Percentiles rank a stretch among this genome's conserved stretches.
Conservation (phyloP, 2,113 vertebrate species). For the Polypterus bichir region DNA sequence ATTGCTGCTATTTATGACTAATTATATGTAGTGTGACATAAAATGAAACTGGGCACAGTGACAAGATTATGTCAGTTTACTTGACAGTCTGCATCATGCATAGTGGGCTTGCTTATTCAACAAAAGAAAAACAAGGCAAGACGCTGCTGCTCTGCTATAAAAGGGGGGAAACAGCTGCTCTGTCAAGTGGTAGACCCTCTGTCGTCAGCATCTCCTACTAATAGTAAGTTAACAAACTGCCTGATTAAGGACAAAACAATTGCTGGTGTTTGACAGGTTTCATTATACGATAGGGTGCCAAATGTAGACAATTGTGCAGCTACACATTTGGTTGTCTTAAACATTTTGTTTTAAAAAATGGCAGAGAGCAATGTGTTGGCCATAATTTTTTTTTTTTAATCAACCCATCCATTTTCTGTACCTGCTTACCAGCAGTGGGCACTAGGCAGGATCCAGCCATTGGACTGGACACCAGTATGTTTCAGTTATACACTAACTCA, state of each 20-base stretch:
- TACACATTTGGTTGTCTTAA: too few species aligned
- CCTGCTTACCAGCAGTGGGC: too few species aligned
- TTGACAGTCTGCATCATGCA: not conserved
- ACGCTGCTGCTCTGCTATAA: not conserved
- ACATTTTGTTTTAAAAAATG: too few species aligned
- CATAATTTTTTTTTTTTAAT: too few species aligned
- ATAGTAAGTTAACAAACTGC: constrained; percentile 35
- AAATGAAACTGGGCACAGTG: too few species aligned
- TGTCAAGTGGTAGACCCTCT: constrained; percentile 20
- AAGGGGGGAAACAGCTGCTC: constrained; percentile 20
- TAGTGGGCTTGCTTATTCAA: not conserved
- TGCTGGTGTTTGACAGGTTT: constrained; percentile 27
- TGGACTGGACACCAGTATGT: too few species aligned
- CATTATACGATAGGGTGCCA: constrained; percentile 4
- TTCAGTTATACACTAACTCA: too few species aligned
- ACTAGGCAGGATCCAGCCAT: too few species aligned
- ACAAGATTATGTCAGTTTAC: not conserved
- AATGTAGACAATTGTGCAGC: too few species aligned
- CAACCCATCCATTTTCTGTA: too few species aligned
- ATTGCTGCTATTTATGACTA: not conserved
- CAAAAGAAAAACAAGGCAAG: not conserved
- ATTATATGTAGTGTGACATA: not conserved
- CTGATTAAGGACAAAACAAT: constrained; percentile 40
- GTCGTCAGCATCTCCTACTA: constrained; percentile 38
- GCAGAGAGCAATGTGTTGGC: too few species aligned